Evolutionary conservation across 2,113 vertebrate genomes (phyloP).

Genomic region (Oxyruncus cristatus): DNA sequence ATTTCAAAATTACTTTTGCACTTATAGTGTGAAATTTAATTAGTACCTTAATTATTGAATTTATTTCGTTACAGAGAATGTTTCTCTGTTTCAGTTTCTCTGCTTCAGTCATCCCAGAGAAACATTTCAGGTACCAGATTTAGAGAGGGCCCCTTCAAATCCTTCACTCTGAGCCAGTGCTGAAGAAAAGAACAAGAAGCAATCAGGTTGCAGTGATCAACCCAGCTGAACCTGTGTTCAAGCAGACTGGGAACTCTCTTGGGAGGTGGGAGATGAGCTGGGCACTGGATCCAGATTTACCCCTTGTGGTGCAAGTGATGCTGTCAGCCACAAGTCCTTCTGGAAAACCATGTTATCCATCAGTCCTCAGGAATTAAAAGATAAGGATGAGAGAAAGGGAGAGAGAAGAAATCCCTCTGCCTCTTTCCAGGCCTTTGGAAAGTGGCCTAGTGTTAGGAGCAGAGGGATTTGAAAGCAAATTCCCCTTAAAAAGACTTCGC

Average conservation of each 20-base stretch:
- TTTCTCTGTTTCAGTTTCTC: not conserved
- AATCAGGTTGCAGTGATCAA: not conserved
- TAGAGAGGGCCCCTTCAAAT: not conserved
- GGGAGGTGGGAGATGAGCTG: not conserved
- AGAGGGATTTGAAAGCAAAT: not conserved
- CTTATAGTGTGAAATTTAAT: not conserved
- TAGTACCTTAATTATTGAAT: not conserved
- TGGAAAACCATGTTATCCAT: not conserved
- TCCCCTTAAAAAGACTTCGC: not conserved
- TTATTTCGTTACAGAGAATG: not conserved
- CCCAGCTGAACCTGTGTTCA: not conserved
- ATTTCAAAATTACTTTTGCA: not conserved
- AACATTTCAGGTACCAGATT: not conserved
- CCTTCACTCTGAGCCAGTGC: not conserved
- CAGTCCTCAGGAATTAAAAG: not conserved
- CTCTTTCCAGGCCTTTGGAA: not conserved
- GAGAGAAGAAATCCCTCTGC: not conserved
- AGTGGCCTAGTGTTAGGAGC: not conserved
- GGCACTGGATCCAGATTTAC: not conserved
- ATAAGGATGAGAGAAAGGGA: not conserved
- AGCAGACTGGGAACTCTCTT: not conserved
- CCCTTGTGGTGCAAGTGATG: not conserved
- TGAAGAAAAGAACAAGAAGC: not conserved
- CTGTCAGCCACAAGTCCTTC: not conserved
- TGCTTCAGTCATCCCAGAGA: not conserved